Evolutionary conservation across 2,888 invertebrate species (phyloP), one percentile per base, ranked within the genome.

Genomic region (Calliphora vomitoria): DNA sequence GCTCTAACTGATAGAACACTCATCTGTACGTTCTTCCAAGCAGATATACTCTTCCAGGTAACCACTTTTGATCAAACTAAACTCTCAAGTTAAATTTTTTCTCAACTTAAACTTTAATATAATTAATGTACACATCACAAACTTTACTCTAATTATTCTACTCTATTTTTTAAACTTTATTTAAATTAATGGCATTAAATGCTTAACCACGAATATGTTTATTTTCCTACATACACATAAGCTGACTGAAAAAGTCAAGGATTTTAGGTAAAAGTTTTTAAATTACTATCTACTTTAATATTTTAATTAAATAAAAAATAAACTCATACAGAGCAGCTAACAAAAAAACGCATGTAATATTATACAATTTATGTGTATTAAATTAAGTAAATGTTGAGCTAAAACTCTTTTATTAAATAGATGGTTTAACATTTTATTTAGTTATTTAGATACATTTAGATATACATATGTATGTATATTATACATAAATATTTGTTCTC

Each of bases 71-170:
- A 15, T 31, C 18, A 31, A 15, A 60, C 0, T 0, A 31, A 60
- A 60, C 20, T 10, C 8, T 55, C 8, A 60, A 35, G 31, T 60
- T 62, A 10, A 18, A 8, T 50, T 47, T 62, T 62, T 44, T 31
- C 31, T 31, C 35, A 35, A n/a, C 58, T 35, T 20, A 68, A 82
- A 68, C 66, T 74, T 74, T 58, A 58, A 82, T 55, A 44, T 58
- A 44, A 64, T 80, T 62, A 62, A 74, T 66, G 31, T 55, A 66
- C 13, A 74, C 55, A 78, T 66, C 78, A 76, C 2, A 55, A 20
- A 55, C 55, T 55, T 55, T 20, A 55, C 55, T 20, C 1, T 18
- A 55, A 1, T 18, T 5, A 20, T 31, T 31, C 4, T 6, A 15
- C 13, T 31, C 6, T 10, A 10, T 11, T 11, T 20, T 11, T n/a